Evolutionary conservation across 2,888 invertebrate species (phyloP), one percentile per base, ranked within the genome.

Genomic region (Rhimphoctona megacephalus): DNA sequence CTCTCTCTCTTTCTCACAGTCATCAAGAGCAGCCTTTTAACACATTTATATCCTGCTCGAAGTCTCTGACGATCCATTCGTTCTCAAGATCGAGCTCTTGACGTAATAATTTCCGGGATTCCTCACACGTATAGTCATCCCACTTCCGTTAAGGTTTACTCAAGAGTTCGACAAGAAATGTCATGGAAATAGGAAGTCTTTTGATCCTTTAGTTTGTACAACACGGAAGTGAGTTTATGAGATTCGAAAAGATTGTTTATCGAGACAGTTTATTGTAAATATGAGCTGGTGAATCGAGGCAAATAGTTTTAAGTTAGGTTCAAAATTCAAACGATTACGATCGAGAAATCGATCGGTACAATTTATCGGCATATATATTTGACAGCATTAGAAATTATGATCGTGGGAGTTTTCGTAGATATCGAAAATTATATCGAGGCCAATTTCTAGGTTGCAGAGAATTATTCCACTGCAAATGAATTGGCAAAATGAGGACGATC

Each of bases 21-120:
- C 54, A n/a, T 9, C 69, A 30, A 36, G 81, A 73, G 74, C 66
- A 54, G 66, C 74, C 74, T 74, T 67, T 74, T 66, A 67, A n/a
- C 64, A 36, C 49, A 30, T 33, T 49, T 72, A 61, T 57, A 64
- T 39, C 39, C 73, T 73, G 52, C 57, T 83, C 43, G 25, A 46
- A 54, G 54, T 61, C 36, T 69, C 14, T 61, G 69, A 25, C 33
- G 36, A 36, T 70, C 66, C 52, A 46, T 49, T 57, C 22, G 14
- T 22, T 19, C 43, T 30, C 39, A 39, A 74, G 54, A 79, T 43
- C 36, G 57, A 19, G 52, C 67, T n/a, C 46, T 46, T 54, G 81
- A 79, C 66, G 72, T 74, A 74, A 82, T 79, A 30, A 72, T 66
- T 82, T 78, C 80, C 83, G 80, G 82, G 76, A 79, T 84, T 84